Base-by-base conservation (phyloP, 2,797 vertebrate species). In the Yasuhikotakia modesta region DNA sequence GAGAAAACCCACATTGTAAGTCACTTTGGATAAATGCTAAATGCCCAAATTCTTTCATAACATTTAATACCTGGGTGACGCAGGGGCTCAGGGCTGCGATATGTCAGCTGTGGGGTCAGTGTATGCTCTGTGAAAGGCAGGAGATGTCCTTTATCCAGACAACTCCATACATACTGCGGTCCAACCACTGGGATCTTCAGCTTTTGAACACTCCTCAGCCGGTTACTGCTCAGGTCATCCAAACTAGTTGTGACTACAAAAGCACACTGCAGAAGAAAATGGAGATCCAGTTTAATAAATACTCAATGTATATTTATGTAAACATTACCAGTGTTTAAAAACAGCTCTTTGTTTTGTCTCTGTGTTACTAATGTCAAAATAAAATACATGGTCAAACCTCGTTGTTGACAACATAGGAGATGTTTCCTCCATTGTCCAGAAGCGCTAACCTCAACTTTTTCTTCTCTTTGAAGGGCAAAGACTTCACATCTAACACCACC, bases 401-500 rank as follows among this genome's bases (percentile, higher is more conserved):
- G 39, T 92, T 83, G 80, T 92, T 95, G 84, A 95, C 79, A 57
- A 92, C 82, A 79, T 92, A 93, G 50, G 87, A 89, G 55, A 95
- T 75, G 17, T 17, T 84, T 73, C 94, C 94, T 70, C 93, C 89
- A 12, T 95, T 94, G 12, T 90, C 88, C 8, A 86, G 89, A 7
- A 95, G 86, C 2, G 87, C 86, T 0, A 43, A 76, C 70, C 89
- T 93, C 75, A 96, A 67, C n/a, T 78, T 90, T 73, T 82, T 92
- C 88, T 92, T 95, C 83, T 94, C 88, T 79, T 90, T 88, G 70
- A 85, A 79, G 5, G 87, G 21, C 70, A 95, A 74, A 24, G 82
- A 55, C 80, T 93, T 96, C 65, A 95, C 81, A 84, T 94, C 94
- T 82, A 95, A 81, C 55, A 91, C 92, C 60, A 96, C 89, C 0